Percentiles rank a stretch among this genome's conserved stretches.
Conservation (phyloP, 2,113 vertebrate species). For the Daphoenositta chrysoptera region DNA sequence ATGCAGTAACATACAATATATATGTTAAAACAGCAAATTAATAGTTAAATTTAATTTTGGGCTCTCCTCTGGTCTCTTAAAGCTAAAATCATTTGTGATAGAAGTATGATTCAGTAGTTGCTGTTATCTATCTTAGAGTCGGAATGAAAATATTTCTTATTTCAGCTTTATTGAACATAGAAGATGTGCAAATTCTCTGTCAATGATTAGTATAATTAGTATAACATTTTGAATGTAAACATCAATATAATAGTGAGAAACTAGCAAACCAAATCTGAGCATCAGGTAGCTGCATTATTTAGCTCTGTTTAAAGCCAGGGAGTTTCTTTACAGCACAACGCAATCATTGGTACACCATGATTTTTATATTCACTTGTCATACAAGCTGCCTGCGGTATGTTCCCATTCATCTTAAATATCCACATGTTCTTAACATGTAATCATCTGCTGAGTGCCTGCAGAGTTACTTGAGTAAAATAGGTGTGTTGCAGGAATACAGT, state of each 20-base stretch:
- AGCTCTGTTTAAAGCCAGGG: not conserved
- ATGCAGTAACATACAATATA: not conserved
- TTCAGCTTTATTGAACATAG: not conserved
- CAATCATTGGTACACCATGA: not conserved
- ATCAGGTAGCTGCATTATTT: not conserved
- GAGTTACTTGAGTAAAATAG: not conserved
- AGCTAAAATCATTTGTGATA: not conserved
- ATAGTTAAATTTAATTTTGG: not conserved
- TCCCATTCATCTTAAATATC: not conserved
- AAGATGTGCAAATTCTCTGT: not conserved
- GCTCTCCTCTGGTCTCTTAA: not conserved
- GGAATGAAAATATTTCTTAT: not conserved
- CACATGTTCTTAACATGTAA: not conserved
- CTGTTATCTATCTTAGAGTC: not conserved
- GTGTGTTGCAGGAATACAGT: not conserved
- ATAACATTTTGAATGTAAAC: not conserved
- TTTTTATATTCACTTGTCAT: not conserved
- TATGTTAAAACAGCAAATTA: not conserved
- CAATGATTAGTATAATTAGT: not conserved
- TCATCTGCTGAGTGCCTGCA: not conserved
- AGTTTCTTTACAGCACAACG: not conserved
- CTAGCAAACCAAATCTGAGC: not conserved
- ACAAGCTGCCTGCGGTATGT: not conserved
- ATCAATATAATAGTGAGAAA: not conserved
- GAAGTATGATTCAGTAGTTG: not conserved